These are phyloP conservation scores for Chrysomallon squamiferum DNA, from an alignment of 1,140 invertebrate genomes.

Conservation along the genomic window DNA sequence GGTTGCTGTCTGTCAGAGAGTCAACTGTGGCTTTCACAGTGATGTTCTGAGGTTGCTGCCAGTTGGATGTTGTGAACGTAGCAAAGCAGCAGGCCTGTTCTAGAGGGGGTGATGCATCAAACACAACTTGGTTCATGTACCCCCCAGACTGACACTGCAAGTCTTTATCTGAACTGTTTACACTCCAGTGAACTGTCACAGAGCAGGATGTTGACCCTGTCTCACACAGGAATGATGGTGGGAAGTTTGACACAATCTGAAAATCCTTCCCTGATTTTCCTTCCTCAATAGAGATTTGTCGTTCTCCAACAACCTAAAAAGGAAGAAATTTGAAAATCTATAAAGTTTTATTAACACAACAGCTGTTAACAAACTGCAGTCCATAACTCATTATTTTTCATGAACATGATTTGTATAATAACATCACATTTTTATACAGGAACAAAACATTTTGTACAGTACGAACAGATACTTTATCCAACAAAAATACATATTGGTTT, in stretches of 20 bases:
- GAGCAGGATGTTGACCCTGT: slow-evolving; percentile 15
- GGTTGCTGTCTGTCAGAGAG: slow-evolving; percentile 34
- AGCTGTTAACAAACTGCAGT: neutral
- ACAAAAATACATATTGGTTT: too few species aligned
- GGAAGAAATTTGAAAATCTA: neutral
- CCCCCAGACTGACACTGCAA: slow-evolving; percentile 14
- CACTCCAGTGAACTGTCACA: slow-evolving; percentile 5
- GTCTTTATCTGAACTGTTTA: slow-evolving; percentile 2
- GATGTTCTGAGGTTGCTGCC: slow-evolving; percentile 14
- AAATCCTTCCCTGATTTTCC: slow-evolving; percentile 17
- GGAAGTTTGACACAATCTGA: slow-evolving; percentile 8
- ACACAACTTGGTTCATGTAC: slow-evolving; percentile 16
- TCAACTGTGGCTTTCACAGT: slow-evolving; percentile 32
- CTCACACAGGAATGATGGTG: slow-evolving; percentile 37
- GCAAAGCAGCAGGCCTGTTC: slow-evolving; percentile 12
- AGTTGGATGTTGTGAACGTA: slow-evolving; percentile 13
- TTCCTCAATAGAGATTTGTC: slow-evolving; percentile 20
- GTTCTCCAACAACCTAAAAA: slow-evolving; percentile 18
- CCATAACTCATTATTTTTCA: neutral
- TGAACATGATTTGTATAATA: neutral
- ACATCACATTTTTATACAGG: neutral
- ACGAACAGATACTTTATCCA: neutral
- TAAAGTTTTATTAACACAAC: neutral
- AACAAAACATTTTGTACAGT: too few species aligned
- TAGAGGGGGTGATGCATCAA: slow-evolving; percentile 7